Evolutionary conservation across 2,113 vertebrate species (phyloP), one percentile per base, ranked within the genome.

Genomic region (Bucco capensis): DNA sequence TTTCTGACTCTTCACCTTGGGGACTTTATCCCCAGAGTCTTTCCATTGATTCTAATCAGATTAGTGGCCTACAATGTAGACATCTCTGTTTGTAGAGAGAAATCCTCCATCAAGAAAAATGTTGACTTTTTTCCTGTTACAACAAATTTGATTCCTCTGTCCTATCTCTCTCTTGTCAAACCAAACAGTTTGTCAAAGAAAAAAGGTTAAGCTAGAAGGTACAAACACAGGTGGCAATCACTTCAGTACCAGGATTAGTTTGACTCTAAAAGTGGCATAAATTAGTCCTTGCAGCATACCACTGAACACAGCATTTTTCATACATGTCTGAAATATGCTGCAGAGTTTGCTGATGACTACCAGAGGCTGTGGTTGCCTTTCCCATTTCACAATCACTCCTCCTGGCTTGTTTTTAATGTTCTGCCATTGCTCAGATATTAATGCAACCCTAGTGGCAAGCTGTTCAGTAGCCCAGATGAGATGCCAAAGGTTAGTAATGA

Each of bases 401-500:
- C 75, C 75, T 47, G 46, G 19, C 46, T 71, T 86, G 73, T 71
- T 24, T 58, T 95, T 94, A 83, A 33, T n/a, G 18, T 61, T 94
- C 84, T 66, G 61, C 57, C 82, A 47, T 64, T 92, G 62, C 65
- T 96, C 67, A 93, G 88, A 91, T 96, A 96, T 95, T 97, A 96
- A 95, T 95, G 71, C 65, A 94, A 46, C 37, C 44, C 79, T 80
- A 71, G 67, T 81, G 82, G 73, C 78, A 95, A 94, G 42, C 19
- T 18, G 83, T 79, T 89, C 79, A 60, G 93, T 78, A 95, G 73
- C 89, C 73, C 74, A 96, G 90, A 97, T 86, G 88, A 97, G 95
- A 92, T 95, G 94, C 60, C 95, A 97, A 96, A 97, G 84, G 88
- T 97, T 96, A 95, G 83, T 97, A 97, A 97, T 96, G 90, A 92